A percentile compares a stretch with the other conserved stretches of the same genome.
Conservation (phyloP, 2,797 vertebrate species). For the Phrynocephalus guinanensis region DNA sequence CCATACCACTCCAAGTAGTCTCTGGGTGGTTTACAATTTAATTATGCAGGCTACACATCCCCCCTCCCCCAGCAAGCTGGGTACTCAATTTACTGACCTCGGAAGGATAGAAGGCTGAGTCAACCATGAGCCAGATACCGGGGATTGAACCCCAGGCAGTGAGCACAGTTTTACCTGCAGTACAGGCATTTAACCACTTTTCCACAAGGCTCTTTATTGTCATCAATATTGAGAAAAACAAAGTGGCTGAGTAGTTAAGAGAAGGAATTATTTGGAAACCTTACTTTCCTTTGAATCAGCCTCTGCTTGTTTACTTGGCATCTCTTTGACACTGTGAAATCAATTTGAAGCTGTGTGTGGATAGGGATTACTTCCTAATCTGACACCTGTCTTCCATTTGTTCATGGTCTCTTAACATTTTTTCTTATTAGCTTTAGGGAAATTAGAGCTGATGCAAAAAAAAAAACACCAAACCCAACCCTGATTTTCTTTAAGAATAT, state of each 20-base stretch:
- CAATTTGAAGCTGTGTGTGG: neutral
- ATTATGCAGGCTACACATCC: too few relatives aligned
- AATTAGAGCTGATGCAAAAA: constrained; percentile 13
- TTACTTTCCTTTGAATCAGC: neutral
- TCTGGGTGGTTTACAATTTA: too few relatives aligned
- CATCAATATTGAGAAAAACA: neutral
- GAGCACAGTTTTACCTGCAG: too few relatives aligned
- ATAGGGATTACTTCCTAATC: neutral
- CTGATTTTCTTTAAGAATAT: neutral
- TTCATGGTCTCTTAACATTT: neutral
- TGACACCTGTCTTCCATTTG: neutral
- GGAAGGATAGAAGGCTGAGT: too few relatives aligned
- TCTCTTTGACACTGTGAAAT: neutral
- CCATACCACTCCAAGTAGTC: too few relatives aligned
- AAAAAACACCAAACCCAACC: neutral
- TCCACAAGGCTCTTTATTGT: too few relatives aligned
- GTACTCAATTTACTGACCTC: too few relatives aligned
- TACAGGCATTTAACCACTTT: too few relatives aligned
- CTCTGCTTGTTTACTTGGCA: constrained; percentile 3
- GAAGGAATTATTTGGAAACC: neutral
- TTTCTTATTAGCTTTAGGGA: neutral
- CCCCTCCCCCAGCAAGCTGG: too few relatives aligned
- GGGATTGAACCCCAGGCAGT: too few relatives aligned
- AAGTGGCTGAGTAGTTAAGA: neutral
- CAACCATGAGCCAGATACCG: too few relatives aligned